Evolutionary conservation across 2,113 vertebrate species (phyloP).

Genomic region (Pandion haliaetus): DNA sequence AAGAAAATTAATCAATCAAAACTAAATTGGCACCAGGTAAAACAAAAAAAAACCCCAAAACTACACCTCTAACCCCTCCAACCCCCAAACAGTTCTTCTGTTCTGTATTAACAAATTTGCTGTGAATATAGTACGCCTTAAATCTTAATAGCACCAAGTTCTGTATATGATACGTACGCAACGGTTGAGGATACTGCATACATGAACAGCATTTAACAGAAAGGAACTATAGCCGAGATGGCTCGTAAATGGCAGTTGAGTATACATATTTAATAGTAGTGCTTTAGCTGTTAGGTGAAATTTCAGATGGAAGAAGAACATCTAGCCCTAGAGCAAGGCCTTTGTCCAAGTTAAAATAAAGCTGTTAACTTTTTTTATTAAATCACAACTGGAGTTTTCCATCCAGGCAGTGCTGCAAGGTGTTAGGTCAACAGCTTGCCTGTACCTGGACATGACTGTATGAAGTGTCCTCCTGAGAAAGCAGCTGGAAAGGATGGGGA

Average conservation of each 20-base stretch:
- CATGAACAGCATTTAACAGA: neutral
- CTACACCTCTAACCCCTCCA: constrained; percentile 5
- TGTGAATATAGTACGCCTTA: neutral
- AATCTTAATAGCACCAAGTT: neutral
- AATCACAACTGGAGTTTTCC: neutral
- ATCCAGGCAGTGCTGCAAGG: neutral
- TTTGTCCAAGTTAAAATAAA: neutral
- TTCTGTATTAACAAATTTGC: constrained; percentile 34
- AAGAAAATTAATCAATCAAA: constrained; percentile 95
- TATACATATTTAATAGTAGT: neutral
- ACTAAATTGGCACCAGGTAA: constrained; percentile 98
- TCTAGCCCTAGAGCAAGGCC: neutral
- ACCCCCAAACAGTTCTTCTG: neutral
- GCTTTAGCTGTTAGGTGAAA: neutral
- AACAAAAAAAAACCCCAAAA: neutral
- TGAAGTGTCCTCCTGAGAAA: neutral
- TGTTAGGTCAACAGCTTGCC: neutral
- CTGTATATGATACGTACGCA: neutral
- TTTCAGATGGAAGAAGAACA: neutral
- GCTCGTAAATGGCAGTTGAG: neutral
- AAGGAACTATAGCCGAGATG: neutral
- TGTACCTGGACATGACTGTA: neutral
- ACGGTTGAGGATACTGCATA: neutral
- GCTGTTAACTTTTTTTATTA: neutral
- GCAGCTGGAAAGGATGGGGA: neutral